phyloP scores from a whole-genome alignment of 1,140 invertebrate genomes.

The Euura lappo region DNA sequence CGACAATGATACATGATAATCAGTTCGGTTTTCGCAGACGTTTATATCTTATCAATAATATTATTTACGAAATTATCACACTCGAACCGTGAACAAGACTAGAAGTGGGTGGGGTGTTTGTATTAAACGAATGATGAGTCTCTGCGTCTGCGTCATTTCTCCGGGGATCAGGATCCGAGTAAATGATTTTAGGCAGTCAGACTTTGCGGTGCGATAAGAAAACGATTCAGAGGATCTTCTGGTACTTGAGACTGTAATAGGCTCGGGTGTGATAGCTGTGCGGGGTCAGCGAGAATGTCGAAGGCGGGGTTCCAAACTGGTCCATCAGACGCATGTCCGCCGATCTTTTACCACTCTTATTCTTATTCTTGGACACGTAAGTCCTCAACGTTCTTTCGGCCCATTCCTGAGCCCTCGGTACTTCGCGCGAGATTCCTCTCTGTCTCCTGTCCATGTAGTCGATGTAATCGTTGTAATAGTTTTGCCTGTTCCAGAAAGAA shows the following conservation, averaged over 20 bases:
- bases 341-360: constrained; percentile 46
- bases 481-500: constrained; percentile 58
- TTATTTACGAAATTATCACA: too few species aligned
- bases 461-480: constrained; percentile 85
- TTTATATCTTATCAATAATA: too few species aligned
- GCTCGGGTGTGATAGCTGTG: constrained; percentile 59
- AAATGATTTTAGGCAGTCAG: too few species aligned
- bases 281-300: constrained; percentile 38
- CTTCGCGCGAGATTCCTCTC: constrained; percentile 70
- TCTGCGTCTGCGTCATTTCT: too few species aligned
- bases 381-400: constrained; percentile 77
- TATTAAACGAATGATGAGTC: too few species aligned
- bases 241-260: constrained; percentile 58
- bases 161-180: too few species aligned
- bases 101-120: too few species aligned
- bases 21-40: too few species aligned
- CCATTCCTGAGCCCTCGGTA: constrained; percentile 80
- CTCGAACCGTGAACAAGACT: too few species aligned
- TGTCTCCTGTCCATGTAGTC: constrained; percentile 79
- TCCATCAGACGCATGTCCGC: constrained; percentile 54
- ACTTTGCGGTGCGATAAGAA: neutral
- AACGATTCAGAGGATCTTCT: constrained; percentile 48
- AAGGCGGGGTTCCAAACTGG: constrained; percentile 12
- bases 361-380: constrained; percentile 62
- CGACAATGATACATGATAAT: too few species aligned